Percentiles rank a stretch among this genome's conserved stretches.
phyloP scores from a whole-genome alignment of 2,797 vertebrate genomes.

The Carcharodon carcharias region DNA sequence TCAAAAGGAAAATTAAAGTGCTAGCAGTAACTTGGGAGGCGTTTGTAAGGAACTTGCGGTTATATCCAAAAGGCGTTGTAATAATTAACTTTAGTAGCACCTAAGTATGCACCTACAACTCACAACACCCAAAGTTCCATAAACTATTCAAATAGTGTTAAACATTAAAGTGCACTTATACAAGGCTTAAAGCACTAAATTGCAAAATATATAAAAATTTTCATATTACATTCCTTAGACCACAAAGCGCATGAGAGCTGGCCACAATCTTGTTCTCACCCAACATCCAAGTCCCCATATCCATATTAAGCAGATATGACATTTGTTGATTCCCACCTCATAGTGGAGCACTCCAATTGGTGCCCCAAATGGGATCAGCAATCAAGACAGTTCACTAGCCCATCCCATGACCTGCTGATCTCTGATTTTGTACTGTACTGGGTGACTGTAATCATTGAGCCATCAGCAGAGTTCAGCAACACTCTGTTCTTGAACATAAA shows the following conservation, averaged over 20 bases:
- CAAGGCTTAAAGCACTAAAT: not conserved
- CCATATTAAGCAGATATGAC: not conserved
- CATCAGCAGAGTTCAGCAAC: not conserved
- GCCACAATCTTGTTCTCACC: not conserved
- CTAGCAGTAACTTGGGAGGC: not conserved
- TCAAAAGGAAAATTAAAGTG: not conserved
- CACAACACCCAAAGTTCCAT: not conserved
- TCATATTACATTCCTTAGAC: not conserved
- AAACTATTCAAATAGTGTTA: not conserved
- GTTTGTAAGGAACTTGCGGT: not conserved
- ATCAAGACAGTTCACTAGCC: not conserved
- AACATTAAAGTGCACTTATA: not conserved
- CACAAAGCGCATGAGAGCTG: not conserved
- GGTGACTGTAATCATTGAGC: not conserved
- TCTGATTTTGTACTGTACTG: not conserved
- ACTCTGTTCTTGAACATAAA: not conserved
- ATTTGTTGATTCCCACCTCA: not conserved
- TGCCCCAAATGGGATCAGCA: not conserved
- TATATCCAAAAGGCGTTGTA: not conserved
- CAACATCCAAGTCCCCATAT: not conserved
- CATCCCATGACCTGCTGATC: not conserved
- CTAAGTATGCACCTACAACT: not conserved
- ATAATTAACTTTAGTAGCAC: not conserved
- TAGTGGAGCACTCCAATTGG: not conserved
- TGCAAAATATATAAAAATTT: not conserved